phyloP scores from a whole-genome alignment of 1,140 invertebrate species.

The Lepidostoma basale region DNA sequence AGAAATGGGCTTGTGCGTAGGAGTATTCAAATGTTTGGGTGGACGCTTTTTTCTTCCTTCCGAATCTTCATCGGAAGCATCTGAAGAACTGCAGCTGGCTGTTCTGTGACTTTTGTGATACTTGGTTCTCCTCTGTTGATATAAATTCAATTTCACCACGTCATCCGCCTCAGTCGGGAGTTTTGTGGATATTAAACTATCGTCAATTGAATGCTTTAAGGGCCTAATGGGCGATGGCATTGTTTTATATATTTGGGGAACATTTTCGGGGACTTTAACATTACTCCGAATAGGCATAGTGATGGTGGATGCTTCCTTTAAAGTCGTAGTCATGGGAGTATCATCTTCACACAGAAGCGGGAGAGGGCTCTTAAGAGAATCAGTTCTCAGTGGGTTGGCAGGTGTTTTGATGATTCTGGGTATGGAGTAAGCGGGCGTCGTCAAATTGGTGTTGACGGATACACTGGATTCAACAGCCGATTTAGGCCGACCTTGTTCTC shows the following conservation, averaged over 20 bases:
- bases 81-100: slow-evolving; percentile 87
- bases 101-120: slow-evolving; percentile 76
- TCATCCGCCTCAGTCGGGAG: slow-evolving; percentile 50
- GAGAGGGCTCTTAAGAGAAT: slow-evolving; percentile 28
- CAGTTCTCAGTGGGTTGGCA: slow-evolving; percentile 22
- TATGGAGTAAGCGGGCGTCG: slow-evolving; percentile 26
- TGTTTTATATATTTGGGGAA: slow-evolving; percentile 58
- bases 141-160: slow-evolving; percentile 51
- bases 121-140: slow-evolving; percentile 69
- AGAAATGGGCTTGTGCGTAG: slow-evolving; percentile 62
- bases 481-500: slow-evolving; percentile 50
- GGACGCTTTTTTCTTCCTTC: slow-evolving; percentile 80
- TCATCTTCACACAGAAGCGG: slow-evolving; percentile 38
- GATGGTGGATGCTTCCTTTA: slow-evolving; percentile 64
- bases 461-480: slow-evolving; percentile 49
- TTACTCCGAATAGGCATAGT: slow-evolving; percentile 63
- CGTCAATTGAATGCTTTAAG: slow-evolving; percentile 32
- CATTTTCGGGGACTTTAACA: slow-evolving; percentile 49
- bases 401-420: slow-evolving; percentile 39
- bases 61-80: slow-evolving; percentile 89
- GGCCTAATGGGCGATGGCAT: slow-evolving; percentile 61
- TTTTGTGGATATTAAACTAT: slow-evolving; percentile 46
- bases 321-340: slow-evolving; percentile 54
- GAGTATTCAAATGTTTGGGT: slow-evolving; percentile 69
- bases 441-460: slow-evolving; percentile 23